A percentile compares a stretch with the other conserved stretches of the same genome.
Conservation (phyloP, 2,888 invertebrate genomes). For the Aporophyla lueneburgensis region DNA sequence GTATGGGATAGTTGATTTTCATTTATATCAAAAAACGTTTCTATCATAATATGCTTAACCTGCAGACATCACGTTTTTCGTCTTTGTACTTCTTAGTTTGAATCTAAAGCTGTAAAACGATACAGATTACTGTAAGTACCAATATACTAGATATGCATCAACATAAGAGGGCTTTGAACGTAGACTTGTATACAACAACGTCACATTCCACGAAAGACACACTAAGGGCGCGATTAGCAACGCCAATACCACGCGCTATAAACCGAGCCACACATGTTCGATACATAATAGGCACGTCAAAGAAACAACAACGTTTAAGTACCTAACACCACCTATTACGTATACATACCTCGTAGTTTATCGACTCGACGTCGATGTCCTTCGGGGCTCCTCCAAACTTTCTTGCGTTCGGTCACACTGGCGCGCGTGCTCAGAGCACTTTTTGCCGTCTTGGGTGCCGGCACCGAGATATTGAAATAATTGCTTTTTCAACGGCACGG, state of each 20-base stretch:
- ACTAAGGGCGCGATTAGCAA: constrained; percentile 49
- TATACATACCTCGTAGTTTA: constrained; percentile 62
- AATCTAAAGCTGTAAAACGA: constrained; percentile 19
- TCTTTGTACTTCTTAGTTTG: neutral
- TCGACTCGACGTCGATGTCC: constrained; percentile 74
- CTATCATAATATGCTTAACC: neutral
- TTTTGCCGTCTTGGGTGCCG: constrained; percentile 85
- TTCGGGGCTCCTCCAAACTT: constrained; percentile 83
- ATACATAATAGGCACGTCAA: constrained; percentile 48
- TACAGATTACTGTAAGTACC: neutral
- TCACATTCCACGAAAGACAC: constrained; percentile 58
- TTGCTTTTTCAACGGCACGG: constrained; percentile 90
- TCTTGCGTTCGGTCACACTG: constrained; percentile 82
- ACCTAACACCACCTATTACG: constrained; percentile 53
- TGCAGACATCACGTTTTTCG: neutral
- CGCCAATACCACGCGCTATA: constrained; percentile 49
- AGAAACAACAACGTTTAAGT: constrained; percentile 47
- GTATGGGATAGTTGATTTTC: too few species aligned
- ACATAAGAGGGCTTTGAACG: constrained; percentile 52
- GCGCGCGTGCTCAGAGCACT: constrained; percentile 86
- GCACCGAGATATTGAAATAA: constrained; percentile 90
- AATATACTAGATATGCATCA: constrained; percentile 11
- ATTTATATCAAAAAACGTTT: neutral
- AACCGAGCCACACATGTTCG: constrained; percentile 38
- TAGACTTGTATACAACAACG: constrained; percentile 34